Evolutionary conservation across 2,888 invertebrate genomes (phyloP), one percentile per base, ranked within the genome.

Genomic region (Pachliopta kotzebuea): DNA sequence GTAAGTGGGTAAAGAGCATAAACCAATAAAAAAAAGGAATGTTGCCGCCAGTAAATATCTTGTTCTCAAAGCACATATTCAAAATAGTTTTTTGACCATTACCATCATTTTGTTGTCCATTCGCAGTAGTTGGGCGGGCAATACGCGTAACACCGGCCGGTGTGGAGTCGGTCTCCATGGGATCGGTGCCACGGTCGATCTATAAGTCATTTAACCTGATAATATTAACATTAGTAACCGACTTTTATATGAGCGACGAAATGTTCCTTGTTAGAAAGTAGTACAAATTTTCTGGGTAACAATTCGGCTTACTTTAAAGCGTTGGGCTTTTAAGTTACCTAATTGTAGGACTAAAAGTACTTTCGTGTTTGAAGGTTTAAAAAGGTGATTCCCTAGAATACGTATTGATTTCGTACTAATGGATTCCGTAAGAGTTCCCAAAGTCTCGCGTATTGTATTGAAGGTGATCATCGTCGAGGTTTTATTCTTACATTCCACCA

Each of bases 161-260:
- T 54, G 79, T 70, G 37, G 77, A 76, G 66, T 93, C 93, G 0
- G 92, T 85, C 75, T 95, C 94, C 94, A 95, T 94, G 0, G 95
- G 94, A 76, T 95, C 95, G 0, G 95, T 95, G 6, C 95, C 95
- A 62, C 94, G 93, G 76, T 95, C 95, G 71, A 93, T 94, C 95
- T 95, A 77, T 37, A 78, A 76, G 67, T 57, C 42, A 60, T 65
- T 60, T 42, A 42, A 64, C 52, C 63, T 60, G 31, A 42, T 62
- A 31, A 54, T 49, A 59, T 63, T 24, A 31, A 52, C 17, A 45
- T 49, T 42, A 21, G 21, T 31, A 23, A 20, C 18, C n/a, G 42
- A 58, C 21, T 23, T 18, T 45, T n/a, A 18, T n/a, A 7, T 45
- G 11, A n/a, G n/a, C 3, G 45, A 45, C n/a, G 3, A 45, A n/a